Percentiles rank a stretch among this genome's conserved stretches.
phyloP scores from a whole-genome alignment of 2,113 vertebrate species.

The Scalopus aquaticus region DNA sequence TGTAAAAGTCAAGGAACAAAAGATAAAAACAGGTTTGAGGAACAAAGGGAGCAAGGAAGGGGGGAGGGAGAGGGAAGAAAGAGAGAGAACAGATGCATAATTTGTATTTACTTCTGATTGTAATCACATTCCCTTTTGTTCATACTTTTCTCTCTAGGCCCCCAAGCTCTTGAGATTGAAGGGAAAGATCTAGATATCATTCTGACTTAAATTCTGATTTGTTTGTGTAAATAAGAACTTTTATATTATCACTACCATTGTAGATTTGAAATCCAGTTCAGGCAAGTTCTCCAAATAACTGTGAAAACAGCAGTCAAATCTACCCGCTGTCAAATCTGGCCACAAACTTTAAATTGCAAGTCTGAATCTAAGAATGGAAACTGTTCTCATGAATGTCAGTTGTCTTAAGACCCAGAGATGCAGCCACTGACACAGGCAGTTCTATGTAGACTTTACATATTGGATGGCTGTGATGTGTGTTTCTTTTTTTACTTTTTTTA shows the following conservation, averaged over 20 bases:
- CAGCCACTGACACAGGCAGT: not conserved
- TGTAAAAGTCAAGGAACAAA: conserved; percentile 10
- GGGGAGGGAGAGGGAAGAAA: too few relatives aligned
- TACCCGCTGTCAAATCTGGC: not conserved
- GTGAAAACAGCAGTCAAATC: not conserved
- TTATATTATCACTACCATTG: accelerated
- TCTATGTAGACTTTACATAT: not conserved
- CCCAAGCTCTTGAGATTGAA: not conserved
- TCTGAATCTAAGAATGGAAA: not conserved
- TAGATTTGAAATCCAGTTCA: not conserved
- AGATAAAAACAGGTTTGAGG: not conserved
- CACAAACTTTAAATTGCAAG: not conserved
- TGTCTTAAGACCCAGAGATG: not conserved
- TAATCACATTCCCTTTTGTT: not conserved
- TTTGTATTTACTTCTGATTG: not conserved
- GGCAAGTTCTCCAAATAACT: not conserved
- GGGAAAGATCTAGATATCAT: not conserved
- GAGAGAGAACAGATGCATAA: too few relatives aligned
- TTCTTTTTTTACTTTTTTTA: too few relatives aligned
- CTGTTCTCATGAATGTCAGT: not conserved
- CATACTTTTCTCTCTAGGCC: not conserved
- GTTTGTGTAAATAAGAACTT: not conserved
- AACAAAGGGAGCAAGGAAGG: not conserved
- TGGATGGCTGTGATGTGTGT: not conserved
- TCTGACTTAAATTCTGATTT: not conserved